phyloP scores from a whole-genome alignment of 2,888 invertebrate genomes.

The Athalia rosae region DNA sequence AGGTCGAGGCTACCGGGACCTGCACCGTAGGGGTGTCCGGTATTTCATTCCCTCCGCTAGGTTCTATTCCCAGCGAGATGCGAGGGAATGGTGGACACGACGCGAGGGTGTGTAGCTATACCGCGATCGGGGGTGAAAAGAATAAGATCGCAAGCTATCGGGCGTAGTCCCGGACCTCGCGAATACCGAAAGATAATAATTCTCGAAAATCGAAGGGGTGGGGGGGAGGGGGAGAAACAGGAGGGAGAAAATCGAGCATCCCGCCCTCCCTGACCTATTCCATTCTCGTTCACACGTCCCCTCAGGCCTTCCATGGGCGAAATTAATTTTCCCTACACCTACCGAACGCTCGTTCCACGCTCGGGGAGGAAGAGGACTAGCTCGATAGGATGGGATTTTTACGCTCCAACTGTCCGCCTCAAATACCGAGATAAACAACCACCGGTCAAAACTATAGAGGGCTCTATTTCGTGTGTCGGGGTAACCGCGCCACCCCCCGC shows the following conservation, averaged over 20 bases:
- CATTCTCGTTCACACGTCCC: slow-evolving; percentile 14
- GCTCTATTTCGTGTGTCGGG: background rate
- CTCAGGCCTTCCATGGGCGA: slow-evolving; percentile 5
- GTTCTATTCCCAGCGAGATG: too few species aligned
- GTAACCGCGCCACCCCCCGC: background rate
- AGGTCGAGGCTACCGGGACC: too few species aligned
- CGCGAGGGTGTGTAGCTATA: too few species aligned
- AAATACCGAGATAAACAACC: slow-evolving; percentile 20
- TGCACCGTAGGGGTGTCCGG: too few species aligned
- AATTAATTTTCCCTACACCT: slow-evolving; percentile 31
- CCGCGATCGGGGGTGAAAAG: too few species aligned
- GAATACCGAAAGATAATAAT: background rate
- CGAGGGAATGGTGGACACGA: too few species aligned
- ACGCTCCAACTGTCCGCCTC: slow-evolving; percentile 31
- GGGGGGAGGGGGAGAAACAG: too few species aligned
- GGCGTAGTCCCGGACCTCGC: too few species aligned
- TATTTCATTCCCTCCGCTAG: too few species aligned
- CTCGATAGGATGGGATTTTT: slow-evolving; percentile 7
- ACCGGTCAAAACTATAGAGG: slow-evolving; percentile 22
- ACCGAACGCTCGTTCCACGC: background rate
- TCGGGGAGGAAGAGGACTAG: background rate
- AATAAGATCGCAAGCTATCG: too few species aligned
- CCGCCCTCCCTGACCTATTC: slow-evolving; percentile 22
- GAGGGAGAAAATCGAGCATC: background rate
- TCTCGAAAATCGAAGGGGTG: background rate